Conservation (phyloP, 2,797 vertebrate species). For the Macropodus opercularis region DNA sequence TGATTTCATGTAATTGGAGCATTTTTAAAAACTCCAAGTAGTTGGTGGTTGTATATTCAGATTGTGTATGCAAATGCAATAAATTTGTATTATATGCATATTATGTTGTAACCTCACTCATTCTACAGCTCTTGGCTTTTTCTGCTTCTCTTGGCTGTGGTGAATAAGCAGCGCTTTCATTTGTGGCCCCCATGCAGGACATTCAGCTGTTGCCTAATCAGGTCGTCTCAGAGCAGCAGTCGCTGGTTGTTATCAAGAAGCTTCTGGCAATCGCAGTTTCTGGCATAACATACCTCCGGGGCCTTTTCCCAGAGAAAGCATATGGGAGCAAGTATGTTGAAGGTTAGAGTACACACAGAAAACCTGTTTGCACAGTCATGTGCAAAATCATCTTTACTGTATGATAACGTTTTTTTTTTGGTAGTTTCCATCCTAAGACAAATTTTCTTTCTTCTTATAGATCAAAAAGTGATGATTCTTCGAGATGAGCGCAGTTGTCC, state of each 20-base stretch:
- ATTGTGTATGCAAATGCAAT: too few species aligned
- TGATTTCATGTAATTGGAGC: too few species aligned
- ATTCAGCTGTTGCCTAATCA: slow-evolving; percentile 80
- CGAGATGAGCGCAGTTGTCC: slow-evolving; percentile 89
- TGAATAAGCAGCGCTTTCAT: slow-evolving; percentile 3
- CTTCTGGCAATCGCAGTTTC: slow-evolving; percentile 90
- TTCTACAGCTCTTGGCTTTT: neutral
- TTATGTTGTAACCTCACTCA: neutral
- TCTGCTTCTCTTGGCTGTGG: neutral
- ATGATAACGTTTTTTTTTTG: too few species aligned
- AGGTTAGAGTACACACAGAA: slow-evolving; percentile 75
- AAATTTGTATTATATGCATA: neutral
- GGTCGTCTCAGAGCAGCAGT: slow-evolving; percentile 85
- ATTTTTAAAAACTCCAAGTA: too few species aligned
- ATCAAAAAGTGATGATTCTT: slow-evolving; percentile 93
- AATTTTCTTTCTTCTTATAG: slow-evolving; percentile 75
- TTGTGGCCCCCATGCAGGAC: slow-evolving; percentile 65
- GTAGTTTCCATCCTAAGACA: neutral
- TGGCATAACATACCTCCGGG: slow-evolving; percentile 92
- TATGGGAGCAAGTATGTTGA: slow-evolving; percentile 89
- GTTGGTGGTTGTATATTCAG: too few species aligned
- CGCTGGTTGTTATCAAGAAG: slow-evolving; percentile 87
- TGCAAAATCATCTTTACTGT: too few species aligned
- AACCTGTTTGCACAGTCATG: neutral
- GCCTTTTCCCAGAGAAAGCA: slow-evolving; percentile 91